Evolutionary conservation across 2,113 vertebrate genomes (phyloP).

Genomic region (Nyctibius bracteatus): DNA sequence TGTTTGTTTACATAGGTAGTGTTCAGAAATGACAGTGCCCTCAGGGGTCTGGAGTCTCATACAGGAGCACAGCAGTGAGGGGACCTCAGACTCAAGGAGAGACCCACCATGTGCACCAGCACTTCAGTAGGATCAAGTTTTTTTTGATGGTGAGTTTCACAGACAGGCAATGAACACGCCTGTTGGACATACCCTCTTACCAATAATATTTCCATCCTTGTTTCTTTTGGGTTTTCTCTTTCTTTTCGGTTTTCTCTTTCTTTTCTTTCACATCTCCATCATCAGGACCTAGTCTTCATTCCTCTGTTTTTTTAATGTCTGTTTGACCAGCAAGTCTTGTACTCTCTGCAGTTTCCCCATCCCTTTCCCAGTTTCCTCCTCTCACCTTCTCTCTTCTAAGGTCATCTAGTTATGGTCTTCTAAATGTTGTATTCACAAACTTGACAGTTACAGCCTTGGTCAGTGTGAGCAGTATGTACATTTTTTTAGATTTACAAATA

Average conservation of each 20-base stretch:
- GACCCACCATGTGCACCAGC: background rate
- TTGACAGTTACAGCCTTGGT: background rate
- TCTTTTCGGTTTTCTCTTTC: background rate
- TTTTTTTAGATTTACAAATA: background rate
- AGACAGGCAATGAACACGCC: background rate
- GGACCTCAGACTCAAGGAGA: background rate
- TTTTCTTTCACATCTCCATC: background rate
- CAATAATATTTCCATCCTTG: background rate
- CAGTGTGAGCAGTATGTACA: background rate
- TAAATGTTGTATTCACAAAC: background rate
- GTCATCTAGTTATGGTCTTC: background rate
- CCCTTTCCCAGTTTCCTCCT: background rate
- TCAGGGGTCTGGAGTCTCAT: background rate
- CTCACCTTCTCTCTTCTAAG: background rate
- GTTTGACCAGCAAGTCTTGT: background rate
- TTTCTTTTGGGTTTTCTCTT: background rate
- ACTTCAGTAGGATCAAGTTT: background rate
- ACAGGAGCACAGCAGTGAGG: background rate
- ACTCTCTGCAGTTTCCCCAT: background rate
- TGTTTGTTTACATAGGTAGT: background rate
- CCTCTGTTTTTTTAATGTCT: background rate
- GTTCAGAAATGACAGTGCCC: background rate
- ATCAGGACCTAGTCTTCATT: background rate
- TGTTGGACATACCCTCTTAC: background rate
- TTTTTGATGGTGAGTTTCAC: background rate